Evolutionary conservation across 2,113 vertebrate genomes (phyloP), one percentile per base, ranked within the genome.

Genomic region (Ornithorhynchus anatinus): DNA sequence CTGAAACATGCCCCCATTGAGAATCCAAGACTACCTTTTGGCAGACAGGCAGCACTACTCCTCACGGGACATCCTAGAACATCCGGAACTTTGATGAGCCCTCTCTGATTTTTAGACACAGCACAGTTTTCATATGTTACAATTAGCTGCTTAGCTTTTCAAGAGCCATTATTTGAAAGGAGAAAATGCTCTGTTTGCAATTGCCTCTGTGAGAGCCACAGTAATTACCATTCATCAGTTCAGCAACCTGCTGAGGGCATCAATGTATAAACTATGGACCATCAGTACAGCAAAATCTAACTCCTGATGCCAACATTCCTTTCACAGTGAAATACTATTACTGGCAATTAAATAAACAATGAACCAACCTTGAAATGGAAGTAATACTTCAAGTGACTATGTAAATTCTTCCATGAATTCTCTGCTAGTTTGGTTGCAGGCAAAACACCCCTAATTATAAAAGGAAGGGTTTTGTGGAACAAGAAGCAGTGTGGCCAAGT

Each of bases 181-280:
- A 80, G 71, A 59, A 73, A 76, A 74, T 71, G 74, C 68, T 63
- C 53, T 76, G 59, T 66, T 65, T 77, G 63, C 71, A 78, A 70
- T 39, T 62, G 77, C 70, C 86, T 88, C 77, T 62, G 84, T 82
- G 73, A 74, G 79, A 82, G 79, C 62, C 81, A 32, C 59, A 47
- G 77, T 88, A 84, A 88, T 82, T 84, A 74, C 79, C 74, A 72
- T 84, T 76, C 84, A 80, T 84, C 79, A 79, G 79, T 74, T 79
- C 43, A 66, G 79, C 68, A 79, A 75, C 84, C 86, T 80, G 77
- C 86, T 79, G 84, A 84, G 84, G 77, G 65, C 81, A 74, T 80
- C 86, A 77, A 62, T 88, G 84, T 77, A 84, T 75, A 79, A 84
- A 73, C 81, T 78, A 27, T 9, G 68, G 81, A 56, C 84, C 71